Conservation (phyloP, 2,888 invertebrate species). For the Malthinus seriepunctatus region DNA sequence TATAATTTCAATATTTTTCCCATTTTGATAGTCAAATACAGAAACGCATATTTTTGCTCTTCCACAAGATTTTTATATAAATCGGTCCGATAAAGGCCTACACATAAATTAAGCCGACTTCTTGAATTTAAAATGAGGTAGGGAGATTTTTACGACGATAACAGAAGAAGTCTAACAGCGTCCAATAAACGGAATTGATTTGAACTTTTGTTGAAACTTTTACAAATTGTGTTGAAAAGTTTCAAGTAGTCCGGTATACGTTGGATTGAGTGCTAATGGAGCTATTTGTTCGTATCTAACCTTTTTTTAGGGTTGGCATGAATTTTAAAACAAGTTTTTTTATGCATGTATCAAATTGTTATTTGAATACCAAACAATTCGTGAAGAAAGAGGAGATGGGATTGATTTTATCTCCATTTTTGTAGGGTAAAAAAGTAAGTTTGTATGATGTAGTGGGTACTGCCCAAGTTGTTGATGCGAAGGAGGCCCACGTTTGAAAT, state of each 20-base stretch:
- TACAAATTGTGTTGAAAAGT: slow-evolving; percentile 42
- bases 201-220: slow-evolving; percentile 40
- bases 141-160: slow-evolving; percentile 37
- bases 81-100: slow-evolving; percentile 30
- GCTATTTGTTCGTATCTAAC: slow-evolving; percentile 38
- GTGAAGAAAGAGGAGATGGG: too few relatives aligned
- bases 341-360: not conserved
- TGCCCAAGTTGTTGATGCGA: too few relatives aligned
- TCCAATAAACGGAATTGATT: slow-evolving; percentile 45
- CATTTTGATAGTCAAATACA: slow-evolving; percentile 27
- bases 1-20: slow-evolving; percentile 15
- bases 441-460: too few relatives aligned
- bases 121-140: slow-evolving; percentile 43
- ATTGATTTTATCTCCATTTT: too few relatives aligned
- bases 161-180: slow-evolving; percentile 36
- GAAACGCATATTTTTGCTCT: slow-evolving; percentile 29
- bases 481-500: too few relatives aligned
- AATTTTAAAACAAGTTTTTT: slow-evolving; percentile 16
- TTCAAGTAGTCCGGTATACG: slow-evolving; percentile 38
- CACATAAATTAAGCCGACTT: slow-evolving; percentile 41
- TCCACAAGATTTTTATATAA: slow-evolving; percentile 25
- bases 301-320: slow-evolving; percentile 19
- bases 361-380: too few relatives aligned
- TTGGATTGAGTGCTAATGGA: slow-evolving; percentile 43
- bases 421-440: too few relatives aligned